Evolutionary conservation across 1,140 invertebrate species (phyloP).

Genomic region (Phortica variegata): DNA sequence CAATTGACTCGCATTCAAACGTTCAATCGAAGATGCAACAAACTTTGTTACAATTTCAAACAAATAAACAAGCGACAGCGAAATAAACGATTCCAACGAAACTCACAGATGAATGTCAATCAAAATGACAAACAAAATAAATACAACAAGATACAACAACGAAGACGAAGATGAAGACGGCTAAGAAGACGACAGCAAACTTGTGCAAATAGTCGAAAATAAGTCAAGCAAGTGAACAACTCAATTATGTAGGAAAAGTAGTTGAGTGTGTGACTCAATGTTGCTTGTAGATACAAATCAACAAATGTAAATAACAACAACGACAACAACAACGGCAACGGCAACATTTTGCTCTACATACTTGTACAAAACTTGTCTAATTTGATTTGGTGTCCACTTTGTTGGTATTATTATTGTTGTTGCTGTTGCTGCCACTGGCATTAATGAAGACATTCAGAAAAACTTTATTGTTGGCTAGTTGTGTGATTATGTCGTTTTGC

Average conservation of each 20-base stretch:
- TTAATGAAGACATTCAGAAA: conserved; percentile 38
- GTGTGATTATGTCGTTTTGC: conserved; percentile 2
- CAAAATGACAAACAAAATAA: conserved; percentile 44
- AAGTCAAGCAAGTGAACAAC: conserved; percentile 35
- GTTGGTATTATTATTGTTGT: too few species aligned
- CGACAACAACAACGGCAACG: conserved; percentile 1
- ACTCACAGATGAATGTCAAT: conserved; percentile 46
- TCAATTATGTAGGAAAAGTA: conserved; percentile 13
- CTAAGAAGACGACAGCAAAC: too few species aligned
- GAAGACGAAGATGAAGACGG: too few species aligned
- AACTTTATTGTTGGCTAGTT: too few species aligned
- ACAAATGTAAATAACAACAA: neutral
- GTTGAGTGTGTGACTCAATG: conserved; percentile 10
- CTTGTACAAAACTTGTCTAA: neutral
- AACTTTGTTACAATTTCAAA: conserved; percentile 28
- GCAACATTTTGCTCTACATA: too few species aligned
- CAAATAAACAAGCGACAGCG: too few species aligned
- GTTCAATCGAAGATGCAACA: too few species aligned
- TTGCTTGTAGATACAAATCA: conserved; percentile 7
- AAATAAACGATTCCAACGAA: conserved; percentile 1
- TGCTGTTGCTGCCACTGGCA: conserved; percentile 14
- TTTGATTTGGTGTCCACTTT: too few species aligned
- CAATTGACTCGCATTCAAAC: conserved; percentile 4
- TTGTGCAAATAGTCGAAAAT: conserved; percentile 35
- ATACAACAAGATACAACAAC: conserved; percentile 12